Percentiles rank a stretch among this genome's conserved stretches.
These are phyloP conservation scores for Drosophila ohnishii DNA, from an alignment of 1,140 invertebrate species.

Conservation along the genomic window DNA sequence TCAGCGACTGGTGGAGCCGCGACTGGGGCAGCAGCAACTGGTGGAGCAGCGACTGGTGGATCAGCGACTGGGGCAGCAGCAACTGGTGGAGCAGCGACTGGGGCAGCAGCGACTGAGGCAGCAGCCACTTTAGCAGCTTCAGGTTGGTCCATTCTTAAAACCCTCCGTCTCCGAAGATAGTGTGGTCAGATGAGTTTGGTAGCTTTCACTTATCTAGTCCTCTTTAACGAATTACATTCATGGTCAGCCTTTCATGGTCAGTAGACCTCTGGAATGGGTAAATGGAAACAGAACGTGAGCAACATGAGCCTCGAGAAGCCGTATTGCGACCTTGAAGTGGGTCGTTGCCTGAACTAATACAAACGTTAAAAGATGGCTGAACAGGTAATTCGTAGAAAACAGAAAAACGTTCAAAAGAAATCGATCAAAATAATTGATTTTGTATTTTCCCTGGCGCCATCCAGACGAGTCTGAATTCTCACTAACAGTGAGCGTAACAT, in stretches of 20 bases:
- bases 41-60: not conserved
- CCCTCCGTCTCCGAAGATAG: not conserved
- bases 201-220: not conserved
- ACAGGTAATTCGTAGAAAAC: conserved; percentile 1
- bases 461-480: conserved; percentile 13
- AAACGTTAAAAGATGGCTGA: not conserved
- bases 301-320: conserved; percentile 8
- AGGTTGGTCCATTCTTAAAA: conserved; percentile 15
- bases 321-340: conserved; percentile 35
- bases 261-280: conserved; percentile 8
- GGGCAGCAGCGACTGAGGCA: not conserved
- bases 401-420: conserved; percentile 14
- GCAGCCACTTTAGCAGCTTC: not conserved
- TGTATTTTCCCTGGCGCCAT: conserved; percentile 37
- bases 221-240: conserved; percentile 5
- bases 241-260: conserved; percentile 15
- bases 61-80: not conserved
- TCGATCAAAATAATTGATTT: conserved; percentile 48
- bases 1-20: not conserved
- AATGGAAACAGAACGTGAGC: not conserved
- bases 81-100: not conserved
- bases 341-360: conserved; percentile 27
- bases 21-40: not conserved
- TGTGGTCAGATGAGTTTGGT: not conserved
- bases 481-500: too few species aligned